Evolutionary conservation across 2,113 vertebrate species (phyloP), one percentile per base, ranked within the genome.

Genomic region (Tetrao urogallus): DNA sequence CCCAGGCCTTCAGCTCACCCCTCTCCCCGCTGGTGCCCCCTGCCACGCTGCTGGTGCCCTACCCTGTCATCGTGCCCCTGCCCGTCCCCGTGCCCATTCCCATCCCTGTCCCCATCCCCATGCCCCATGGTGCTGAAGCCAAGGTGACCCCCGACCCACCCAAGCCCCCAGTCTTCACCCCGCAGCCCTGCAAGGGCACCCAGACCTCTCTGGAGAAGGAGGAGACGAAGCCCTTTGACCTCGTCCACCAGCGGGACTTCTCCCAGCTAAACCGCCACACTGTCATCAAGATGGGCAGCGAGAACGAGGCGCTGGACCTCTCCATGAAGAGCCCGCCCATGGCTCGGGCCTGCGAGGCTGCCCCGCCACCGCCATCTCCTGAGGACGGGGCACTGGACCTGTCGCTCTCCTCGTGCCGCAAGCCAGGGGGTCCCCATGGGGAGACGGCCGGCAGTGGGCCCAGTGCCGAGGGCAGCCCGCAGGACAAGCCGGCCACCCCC

Each of bases 51-150:
- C 97, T 99, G 30, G 99, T 99, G 40, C 99, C 99, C 52, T 99
- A 99, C 88, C 99, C 99, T 0, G 98, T 99, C 83, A 99, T 99
- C 11, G 99, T 99, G 56, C 99, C 99, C 11, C 95, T 99, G 89
- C 99, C 99, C 1, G 99, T 99, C 52, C 99, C 99, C 14, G 97
- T 99, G 38, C 99, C 99, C 8, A 97, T 99, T 69, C 99, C 99
- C 17, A 98, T 99, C n/a, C 99, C 99, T 4, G 97, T 99, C 74
- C 99, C 98, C 5, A 97, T 99, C 21, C 98, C 98, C 0, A 96
- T 99, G 77, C 98, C 98, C 80, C 98, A 98, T 24, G 89, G 97
- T 5, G 93, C 98, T 6, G 99, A 99, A 80, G 96, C 98, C 48
- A 99, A 99, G 96, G 97, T 95, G 48, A 96, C 96, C 50, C 61